These are phyloP conservation scores for Mactra quadrangularis DNA, from an alignment of 1,140 invertebrate genomes.

Conservation along the genomic window DNA sequence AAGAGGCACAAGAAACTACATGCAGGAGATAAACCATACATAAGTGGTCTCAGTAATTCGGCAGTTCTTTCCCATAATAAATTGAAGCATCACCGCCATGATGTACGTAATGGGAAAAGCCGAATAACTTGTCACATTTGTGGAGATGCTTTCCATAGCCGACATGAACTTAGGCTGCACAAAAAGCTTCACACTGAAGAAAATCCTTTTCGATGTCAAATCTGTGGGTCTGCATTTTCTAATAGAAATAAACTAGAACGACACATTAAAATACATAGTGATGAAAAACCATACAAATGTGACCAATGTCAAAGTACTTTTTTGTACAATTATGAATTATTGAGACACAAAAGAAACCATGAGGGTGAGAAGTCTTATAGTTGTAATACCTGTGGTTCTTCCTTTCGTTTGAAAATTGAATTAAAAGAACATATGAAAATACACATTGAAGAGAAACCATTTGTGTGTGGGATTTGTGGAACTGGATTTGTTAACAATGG, in stretches of 20 bases:
- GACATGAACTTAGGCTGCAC: too few species aligned
- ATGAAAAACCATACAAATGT: neutral
- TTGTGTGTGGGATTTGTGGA: neutral
- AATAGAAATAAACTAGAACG: neutral
- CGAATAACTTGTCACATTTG: too few species aligned
- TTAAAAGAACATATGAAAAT: neutral
- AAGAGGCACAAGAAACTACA: slow-evolving; percentile 6
- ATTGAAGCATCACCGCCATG: too few species aligned
- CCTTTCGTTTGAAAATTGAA: neutral
- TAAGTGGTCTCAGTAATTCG: neutral
- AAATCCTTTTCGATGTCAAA: neutral
- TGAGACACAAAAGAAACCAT: neutral
- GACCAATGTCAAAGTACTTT: neutral
- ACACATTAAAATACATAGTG: neutral
- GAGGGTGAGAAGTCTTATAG: neutral
- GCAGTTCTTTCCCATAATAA: too few species aligned
- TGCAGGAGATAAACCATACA: slow-evolving; percentile 20
- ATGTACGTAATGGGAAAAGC: too few species aligned
- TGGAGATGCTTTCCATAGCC: too few species aligned
- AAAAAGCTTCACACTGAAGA: too few species aligned
- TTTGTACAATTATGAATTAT: neutral
- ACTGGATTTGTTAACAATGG: neutral
- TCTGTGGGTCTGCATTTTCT: neutral
- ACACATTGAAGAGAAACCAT: neutral
- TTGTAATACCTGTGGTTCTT: neutral